Conservation (phyloP, 2,888 invertebrate genomes). For the Ariolimax columbianus region DNA sequence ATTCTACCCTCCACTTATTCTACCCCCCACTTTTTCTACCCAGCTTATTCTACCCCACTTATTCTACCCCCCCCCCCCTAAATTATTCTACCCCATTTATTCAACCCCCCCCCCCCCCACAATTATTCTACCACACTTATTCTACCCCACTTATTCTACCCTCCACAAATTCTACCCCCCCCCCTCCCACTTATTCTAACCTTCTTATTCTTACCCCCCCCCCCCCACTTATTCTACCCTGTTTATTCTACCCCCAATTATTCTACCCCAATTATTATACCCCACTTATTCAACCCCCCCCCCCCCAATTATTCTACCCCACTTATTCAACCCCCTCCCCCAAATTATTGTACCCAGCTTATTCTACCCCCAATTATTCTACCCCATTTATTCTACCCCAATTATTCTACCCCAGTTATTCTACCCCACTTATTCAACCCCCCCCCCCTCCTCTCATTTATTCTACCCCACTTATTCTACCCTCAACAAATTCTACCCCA, state of each 20-base stretch:
- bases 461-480: neutral
- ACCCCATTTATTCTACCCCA: too few relatives aligned
- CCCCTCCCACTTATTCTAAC: neutral
- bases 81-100: neutral
- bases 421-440: neutral
- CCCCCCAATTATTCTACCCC: too few relatives aligned
- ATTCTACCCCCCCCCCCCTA: neutral
- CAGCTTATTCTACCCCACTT: too few relatives aligned
- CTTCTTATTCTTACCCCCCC: neutral
- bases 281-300: too few relatives aligned
- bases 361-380: neutral
- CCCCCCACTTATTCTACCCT: neutral
- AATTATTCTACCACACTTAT: neutral
- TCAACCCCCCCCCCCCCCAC: too few relatives aligned
- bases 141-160: neutral
- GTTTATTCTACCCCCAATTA: too few relatives aligned
- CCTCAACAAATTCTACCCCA: too few relatives aligned
- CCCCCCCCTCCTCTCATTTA: neutral
- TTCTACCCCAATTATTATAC: too few relatives aligned
- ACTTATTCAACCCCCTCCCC: too few relatives aligned
- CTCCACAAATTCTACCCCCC: neutral
- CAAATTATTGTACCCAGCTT: too few relatives aligned
- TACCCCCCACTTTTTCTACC: neutral
- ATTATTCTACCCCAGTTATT: too few relatives aligned
- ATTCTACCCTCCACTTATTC: neutral